Conservation (phyloP, 2,888 invertebrate species). For the Timandra comae region DNA sequence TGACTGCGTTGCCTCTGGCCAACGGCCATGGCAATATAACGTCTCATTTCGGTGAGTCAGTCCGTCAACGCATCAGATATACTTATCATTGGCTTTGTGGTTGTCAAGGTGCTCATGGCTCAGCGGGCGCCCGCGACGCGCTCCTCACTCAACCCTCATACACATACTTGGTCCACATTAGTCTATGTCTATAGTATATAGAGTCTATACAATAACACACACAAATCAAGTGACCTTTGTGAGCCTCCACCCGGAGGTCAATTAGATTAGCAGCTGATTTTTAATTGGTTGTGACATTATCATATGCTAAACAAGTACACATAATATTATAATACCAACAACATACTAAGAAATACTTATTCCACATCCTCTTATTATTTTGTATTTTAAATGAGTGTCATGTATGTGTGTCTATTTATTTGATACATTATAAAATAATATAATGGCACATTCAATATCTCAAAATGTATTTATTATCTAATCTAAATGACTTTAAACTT, state of each 20-base stretch:
- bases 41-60: constrained; percentile 76
- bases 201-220: no score
- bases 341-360: no score
- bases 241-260: constrained; percentile 5
- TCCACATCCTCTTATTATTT: no score
- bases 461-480: no score
- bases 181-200: no score
- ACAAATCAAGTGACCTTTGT: constrained; percentile 10
- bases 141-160: constrained; percentile 20
- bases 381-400: no score
- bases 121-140: constrained; percentile 26
- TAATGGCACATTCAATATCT: no score
- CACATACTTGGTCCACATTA: no score
- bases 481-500: no score
- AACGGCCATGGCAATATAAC: constrained; percentile 75
- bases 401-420: no score
- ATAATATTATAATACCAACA: no score
- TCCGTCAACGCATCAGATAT: constrained; percentile 59
- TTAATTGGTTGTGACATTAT: constrained; percentile 11
- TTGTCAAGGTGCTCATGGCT: constrained; percentile 68
- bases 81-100: constrained; percentile 68
- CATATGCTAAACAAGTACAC: neutral
- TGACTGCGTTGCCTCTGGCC: constrained; percentile 76
- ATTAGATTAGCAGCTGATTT: constrained; percentile 13
- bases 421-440: no score